Percentiles rank a stretch among this genome's conserved stretches.
phyloP scores from a whole-genome alignment of 2,888 invertebrate species.

The Caenorhabditis becei region DNA sequence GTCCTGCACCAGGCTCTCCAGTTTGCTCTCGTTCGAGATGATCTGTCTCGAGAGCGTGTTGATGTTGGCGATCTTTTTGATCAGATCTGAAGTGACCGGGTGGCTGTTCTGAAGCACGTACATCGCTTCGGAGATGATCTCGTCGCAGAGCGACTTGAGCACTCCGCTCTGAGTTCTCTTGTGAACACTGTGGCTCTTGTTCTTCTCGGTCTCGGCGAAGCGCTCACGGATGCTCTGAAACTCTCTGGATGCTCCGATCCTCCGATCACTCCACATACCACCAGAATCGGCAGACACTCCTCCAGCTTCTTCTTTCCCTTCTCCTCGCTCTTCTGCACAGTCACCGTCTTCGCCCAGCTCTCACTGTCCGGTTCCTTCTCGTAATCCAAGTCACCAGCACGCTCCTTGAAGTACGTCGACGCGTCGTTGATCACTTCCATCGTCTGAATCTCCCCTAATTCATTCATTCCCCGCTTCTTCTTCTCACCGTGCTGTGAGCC shows the following conservation, averaged over 20 bases:
- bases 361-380: conserved; percentile 1
- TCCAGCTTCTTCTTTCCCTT: conserved; percentile 48
- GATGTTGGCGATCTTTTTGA: conserved; percentile 54
- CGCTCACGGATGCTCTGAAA: conserved; percentile 47
- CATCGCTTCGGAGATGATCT: conserved; percentile 28
- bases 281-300: conserved; percentile 44
- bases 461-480: not conserved
- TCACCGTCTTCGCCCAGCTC: conserved; percentile 17
- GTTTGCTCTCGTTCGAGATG: conserved; percentile 31
- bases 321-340: conserved; percentile 35
- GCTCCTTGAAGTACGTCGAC: conserved; percentile 42
- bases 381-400: conserved; percentile 42
- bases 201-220: conserved; percentile 44
- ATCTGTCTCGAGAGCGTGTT: conserved; percentile 55
- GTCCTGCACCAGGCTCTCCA: conserved; percentile 42
- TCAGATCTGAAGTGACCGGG: conserved; percentile 43
- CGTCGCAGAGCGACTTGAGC: conserved; percentile 49
- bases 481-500: conserved; percentile 21
- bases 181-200: conserved; percentile 28
- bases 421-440: conserved; percentile 52
- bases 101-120: conserved; percentile 39
- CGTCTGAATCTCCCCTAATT: conserved; percentile 19
- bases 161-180: conserved; percentile 33
- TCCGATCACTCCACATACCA: no score
- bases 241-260: not conserved